Conservation (phyloP, 2,113 vertebrate genomes). For the Hippolais icterina region DNA sequence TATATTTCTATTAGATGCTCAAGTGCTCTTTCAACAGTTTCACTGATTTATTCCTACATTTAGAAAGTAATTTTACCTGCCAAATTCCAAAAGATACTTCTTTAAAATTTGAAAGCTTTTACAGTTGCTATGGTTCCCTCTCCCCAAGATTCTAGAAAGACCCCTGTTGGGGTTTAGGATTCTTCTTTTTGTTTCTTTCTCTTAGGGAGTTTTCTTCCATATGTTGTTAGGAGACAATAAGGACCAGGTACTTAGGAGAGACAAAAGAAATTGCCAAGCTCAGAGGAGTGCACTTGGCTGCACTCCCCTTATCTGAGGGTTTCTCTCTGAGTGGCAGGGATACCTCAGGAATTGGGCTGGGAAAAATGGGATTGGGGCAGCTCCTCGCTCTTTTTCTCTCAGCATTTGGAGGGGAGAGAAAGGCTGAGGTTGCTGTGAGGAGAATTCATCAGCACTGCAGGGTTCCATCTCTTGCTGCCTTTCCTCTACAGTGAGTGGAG, state of each 20-base stretch:
- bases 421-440: background rate
- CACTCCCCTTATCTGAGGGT: background rate
- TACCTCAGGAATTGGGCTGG: background rate
- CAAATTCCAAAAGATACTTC: background rate
- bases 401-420: background rate
- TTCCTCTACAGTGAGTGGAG: background rate
- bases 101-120: background rate
- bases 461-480: background rate
- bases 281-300: background rate
- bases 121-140: background rate
- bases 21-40: background rate
- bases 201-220: background rate
- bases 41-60: background rate
- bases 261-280: background rate
- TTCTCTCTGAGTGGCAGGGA: background rate
- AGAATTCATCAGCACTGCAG: background rate
- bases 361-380: background rate
- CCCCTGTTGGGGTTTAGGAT: background rate
- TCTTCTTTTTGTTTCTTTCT: background rate
- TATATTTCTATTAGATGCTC: background rate
- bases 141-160: background rate
- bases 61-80: background rate
- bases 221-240: no score
- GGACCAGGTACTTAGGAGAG: background rate
- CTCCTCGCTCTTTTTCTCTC: background rate